These are phyloP conservation scores for Dryoscopus gambensis DNA, from an alignment of 2,113 vertebrate species.

Conservation along the genomic window DNA sequence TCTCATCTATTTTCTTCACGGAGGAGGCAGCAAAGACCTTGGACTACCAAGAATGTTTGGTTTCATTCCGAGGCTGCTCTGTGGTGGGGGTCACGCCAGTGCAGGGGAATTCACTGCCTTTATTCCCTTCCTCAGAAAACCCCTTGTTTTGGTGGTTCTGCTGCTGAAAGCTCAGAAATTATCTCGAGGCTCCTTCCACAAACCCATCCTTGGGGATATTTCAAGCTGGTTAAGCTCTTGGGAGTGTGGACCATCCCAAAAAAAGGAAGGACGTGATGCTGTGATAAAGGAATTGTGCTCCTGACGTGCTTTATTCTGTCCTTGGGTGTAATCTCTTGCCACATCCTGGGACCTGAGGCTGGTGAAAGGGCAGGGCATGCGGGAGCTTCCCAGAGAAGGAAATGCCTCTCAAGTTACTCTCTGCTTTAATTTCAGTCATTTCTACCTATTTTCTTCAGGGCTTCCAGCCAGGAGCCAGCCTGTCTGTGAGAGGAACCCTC, in stretches of 20 bases:
- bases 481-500: slow-evolving; percentile 2
- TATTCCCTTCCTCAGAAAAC: not conserved
- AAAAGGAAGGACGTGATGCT: not conserved
- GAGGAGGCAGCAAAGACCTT: not conserved
- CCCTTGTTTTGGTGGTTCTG: not conserved
- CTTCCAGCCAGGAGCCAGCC: slow-evolving; percentile 22
- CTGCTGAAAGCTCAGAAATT: not conserved
- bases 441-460: not conserved
- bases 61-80: not conserved
- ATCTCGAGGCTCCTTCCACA: not conserved
- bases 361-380: not conserved
- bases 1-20: not conserved
- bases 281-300: not conserved
- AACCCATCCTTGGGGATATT: not conserved
- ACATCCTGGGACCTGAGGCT: not conserved
- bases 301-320: not conserved
- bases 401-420: not conserved
- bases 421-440: not conserved
- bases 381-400: not conserved
- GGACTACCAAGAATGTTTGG: not conserved
- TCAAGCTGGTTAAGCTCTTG: not conserved
- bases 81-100: not conserved
- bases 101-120: not conserved
- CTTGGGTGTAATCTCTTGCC: not conserved
- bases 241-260: no score